Conservation (phyloP, 2,113 vertebrate genomes). For the Pao palembangensis region DNA sequence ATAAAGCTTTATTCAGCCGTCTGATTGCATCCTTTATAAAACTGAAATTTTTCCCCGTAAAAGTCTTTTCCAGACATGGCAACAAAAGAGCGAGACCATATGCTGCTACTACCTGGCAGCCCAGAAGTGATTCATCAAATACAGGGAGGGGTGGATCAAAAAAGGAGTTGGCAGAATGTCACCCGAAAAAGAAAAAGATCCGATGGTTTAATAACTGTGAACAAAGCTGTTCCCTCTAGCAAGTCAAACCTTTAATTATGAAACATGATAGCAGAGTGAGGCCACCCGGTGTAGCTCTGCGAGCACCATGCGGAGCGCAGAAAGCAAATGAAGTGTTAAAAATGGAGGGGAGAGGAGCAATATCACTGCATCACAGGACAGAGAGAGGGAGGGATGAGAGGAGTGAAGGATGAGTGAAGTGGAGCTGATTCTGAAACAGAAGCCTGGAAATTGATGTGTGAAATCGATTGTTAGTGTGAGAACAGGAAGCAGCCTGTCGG, state of each 20-base stretch:
- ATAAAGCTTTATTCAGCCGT: conserved; percentile 27
- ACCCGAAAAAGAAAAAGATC: conserved; percentile 35
- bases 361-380: conserved; percentile 12
- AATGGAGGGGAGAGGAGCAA: conserved; percentile 27
- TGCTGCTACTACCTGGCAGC: conserved; percentile 43
- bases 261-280: conserved; percentile 54
- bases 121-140: conserved; percentile 29
- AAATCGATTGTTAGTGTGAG: conserved; percentile 70
- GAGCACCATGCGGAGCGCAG: conserved; percentile 69
- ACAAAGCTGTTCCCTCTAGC: conserved; percentile 54
- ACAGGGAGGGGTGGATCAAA: conserved; percentile 16
- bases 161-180: conserved; percentile 47
- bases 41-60: conserved; percentile 16
- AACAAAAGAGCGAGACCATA: conserved; percentile 39
- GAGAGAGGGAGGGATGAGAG: conserved; percentile 4
- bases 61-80: conserved; percentile 35
- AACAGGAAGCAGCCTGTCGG: conserved; percentile 71
- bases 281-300: conserved; percentile 51
- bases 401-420: conserved; percentile 18
- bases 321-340: conserved; percentile 64
- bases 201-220: conserved; percentile 60
- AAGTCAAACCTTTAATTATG: conserved; percentile 70
- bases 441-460: conserved; percentile 66
- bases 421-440: conserved; percentile 32
- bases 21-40: conserved; percentile 38